Base-by-base conservation (phyloP, 2,797 vertebrate genomes). In the Monodelphis domestica region DNA sequence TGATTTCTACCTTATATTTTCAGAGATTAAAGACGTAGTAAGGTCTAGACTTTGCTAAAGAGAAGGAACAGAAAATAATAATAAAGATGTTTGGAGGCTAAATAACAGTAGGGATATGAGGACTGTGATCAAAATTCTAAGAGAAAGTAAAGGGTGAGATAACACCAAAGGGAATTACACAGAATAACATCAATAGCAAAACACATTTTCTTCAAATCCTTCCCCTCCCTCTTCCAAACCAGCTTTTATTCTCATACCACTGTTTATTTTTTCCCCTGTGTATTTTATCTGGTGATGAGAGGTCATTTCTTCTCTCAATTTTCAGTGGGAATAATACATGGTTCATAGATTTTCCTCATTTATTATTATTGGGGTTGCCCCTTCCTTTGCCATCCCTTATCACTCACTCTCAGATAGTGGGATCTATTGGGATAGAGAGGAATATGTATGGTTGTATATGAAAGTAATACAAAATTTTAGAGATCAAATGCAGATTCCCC, bases 1-100 rank as follows among this genome's bases (percentile, higher is more conserved):
- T 56, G 63, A 95, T 29, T 15, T 91, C 89, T 95, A n/a, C n/a
- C n/a, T 90, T 14, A 95, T 33, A 91, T 59, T 87, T 24, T 91
- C 38, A 92, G 89, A 92, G 6, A n/a, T 84, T 92, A 52, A 53
- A 87, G 29, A 12, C 29, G 56, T 84, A 92, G 91, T 56, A 92
- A 88, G 12, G 59, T 89, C 12, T 52, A 45, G 52, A 87, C 57
- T 91, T 59, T 78, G 90, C 54, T 91, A 63, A 93, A 24, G 87
- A 5, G 12, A 52, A 90, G 6, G 2, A 89, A 89, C 9, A 84
- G 21, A 84, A 7, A 84, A 50, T 50, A 84, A 50, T 50, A 84
- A 84, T 45, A 26, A 45, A 84, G 21, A 84, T 84, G 2, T 2
- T 26, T 45, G 38, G 38, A 78, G 21, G 70, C 38, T 78, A 78